Evolutionary conservation across 2,888 invertebrate genomes (phyloP).

Genomic region (Linhomoeus sp.): DNA sequence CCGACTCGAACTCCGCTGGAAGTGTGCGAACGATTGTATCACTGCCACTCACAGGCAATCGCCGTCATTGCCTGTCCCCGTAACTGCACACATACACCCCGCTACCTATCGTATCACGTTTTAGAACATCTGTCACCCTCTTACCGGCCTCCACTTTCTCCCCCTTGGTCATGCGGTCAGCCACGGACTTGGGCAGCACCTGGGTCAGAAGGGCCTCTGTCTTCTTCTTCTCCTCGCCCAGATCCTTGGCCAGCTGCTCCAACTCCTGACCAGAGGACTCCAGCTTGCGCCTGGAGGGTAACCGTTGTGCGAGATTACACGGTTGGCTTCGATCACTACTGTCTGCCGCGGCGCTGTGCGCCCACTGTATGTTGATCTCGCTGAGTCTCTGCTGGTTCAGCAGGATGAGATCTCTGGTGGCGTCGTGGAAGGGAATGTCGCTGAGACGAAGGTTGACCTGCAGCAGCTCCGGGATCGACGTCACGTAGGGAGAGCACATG

Average conservation of each 20-base stretch:
- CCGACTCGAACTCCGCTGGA: background rate
- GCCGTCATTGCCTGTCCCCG: too few relatives aligned
- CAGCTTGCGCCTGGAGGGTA: too few relatives aligned
- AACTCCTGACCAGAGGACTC: background rate
- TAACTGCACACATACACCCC: too few relatives aligned
- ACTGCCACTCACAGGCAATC: too few relatives aligned
- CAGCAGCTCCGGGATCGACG: constrained; percentile 10
- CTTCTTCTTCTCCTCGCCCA: constrained; percentile 20
- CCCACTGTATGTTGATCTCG: constrained; percentile 24
- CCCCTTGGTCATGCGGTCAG: constrained; percentile 6
- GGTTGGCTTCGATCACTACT: too few relatives aligned
- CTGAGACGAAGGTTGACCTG: constrained; percentile 19
- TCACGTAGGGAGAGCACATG: constrained; percentile 17
- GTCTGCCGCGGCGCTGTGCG: too few relatives aligned
- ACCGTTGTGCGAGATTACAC: too few relatives aligned
- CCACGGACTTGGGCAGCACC: constrained; percentile 28
- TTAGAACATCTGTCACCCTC: too few relatives aligned
- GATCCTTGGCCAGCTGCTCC: background rate
- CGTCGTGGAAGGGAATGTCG: constrained; percentile 24
- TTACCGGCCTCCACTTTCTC: background rate
- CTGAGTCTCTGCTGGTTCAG: constrained; percentile 22
- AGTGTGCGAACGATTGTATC: background rate
- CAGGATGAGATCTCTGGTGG: constrained; percentile 23
- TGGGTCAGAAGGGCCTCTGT: constrained; percentile 27
- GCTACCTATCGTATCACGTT: too few relatives aligned